A percentile compares a stretch with the other conserved stretches of the same genome.
Conservation (phyloP, 2,888 invertebrate genomes). For the Belgica antarctica region DNA sequence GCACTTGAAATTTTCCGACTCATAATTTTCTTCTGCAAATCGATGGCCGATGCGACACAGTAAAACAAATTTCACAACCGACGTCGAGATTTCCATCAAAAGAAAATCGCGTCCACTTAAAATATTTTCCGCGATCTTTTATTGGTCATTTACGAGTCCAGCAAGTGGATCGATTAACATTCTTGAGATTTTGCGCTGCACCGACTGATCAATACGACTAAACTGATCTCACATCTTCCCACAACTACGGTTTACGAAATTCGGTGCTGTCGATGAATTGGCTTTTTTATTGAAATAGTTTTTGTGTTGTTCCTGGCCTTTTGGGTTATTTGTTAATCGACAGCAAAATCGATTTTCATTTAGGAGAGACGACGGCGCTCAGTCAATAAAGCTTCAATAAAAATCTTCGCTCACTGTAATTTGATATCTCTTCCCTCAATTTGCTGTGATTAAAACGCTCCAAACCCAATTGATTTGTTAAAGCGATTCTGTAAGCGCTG, state of each 20-base stretch:
- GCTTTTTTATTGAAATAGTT: not conserved
- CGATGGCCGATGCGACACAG: no score
- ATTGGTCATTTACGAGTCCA: not conserved
- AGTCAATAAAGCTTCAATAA: not conserved
- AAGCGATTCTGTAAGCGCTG: no score
- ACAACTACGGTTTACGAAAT: slow-evolving; percentile 7
- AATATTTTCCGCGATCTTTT: slow-evolving; percentile 7
- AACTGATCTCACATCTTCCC: not conserved
- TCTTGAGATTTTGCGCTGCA: not conserved
- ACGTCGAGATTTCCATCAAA: not conserved
- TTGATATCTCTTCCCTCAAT: not conserved
- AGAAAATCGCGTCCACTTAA: not conserved
- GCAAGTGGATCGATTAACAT: not conserved
- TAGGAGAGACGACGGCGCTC: not conserved
- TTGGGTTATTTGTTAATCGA: not conserved
- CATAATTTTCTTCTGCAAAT: no score
- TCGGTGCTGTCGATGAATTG: not conserved
- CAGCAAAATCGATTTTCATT: not conserved
- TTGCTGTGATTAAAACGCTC: not conserved
- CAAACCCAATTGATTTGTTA: no score
- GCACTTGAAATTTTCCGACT: no score
- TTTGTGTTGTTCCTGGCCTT: not conserved
- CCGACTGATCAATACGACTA: not conserved
- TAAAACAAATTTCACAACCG: no score
- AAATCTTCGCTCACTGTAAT: not conserved